These are phyloP conservation scores for Pelodiscus sinensis DNA, from an alignment of 2,113 vertebrate species.

Conservation along the genomic window DNA sequence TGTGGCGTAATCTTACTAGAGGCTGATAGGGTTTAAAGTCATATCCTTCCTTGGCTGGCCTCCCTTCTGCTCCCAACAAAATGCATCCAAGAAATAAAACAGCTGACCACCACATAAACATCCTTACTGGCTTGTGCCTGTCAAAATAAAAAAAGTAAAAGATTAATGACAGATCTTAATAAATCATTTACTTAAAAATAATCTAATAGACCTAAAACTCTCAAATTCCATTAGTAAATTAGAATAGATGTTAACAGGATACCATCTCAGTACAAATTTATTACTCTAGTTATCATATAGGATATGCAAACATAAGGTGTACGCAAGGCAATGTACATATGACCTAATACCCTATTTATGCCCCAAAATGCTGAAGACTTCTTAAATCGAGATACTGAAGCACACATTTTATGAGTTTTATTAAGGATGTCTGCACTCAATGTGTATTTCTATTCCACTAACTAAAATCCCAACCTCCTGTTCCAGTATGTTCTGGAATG, in stretches of 20 bases:
- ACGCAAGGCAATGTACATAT: background rate
- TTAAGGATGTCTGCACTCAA: background rate
- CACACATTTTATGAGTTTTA: background rate
- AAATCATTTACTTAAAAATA: background rate
- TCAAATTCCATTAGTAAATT: background rate
- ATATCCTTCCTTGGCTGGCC: slow-evolving; percentile 75
- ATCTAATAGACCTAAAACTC: background rate
- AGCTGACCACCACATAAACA: slow-evolving; percentile 75
- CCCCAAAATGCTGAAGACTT: background rate
- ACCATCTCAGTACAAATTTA: background rate
- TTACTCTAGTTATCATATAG: background rate
- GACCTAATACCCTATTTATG: background rate
- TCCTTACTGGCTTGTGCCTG: slow-evolving; percentile 74
- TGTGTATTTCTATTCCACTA: background rate
- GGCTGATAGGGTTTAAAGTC: slow-evolving; percentile 71
- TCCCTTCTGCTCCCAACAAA: slow-evolving; percentile 75
- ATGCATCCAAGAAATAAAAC: slow-evolving; percentile 76
- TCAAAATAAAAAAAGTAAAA: slow-evolving; percentile 62
- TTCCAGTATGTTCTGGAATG: background rate
- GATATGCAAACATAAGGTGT: background rate
- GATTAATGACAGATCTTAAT: slow-evolving; percentile 35
- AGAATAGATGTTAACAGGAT: background rate
- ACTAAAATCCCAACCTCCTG: background rate
- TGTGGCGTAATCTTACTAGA: slow-evolving; percentile 78
- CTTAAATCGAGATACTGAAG: background rate